Base-by-base conservation (phyloP, 2,113 vertebrate genomes). In the Orthochromis malagaraziensis region DNA sequence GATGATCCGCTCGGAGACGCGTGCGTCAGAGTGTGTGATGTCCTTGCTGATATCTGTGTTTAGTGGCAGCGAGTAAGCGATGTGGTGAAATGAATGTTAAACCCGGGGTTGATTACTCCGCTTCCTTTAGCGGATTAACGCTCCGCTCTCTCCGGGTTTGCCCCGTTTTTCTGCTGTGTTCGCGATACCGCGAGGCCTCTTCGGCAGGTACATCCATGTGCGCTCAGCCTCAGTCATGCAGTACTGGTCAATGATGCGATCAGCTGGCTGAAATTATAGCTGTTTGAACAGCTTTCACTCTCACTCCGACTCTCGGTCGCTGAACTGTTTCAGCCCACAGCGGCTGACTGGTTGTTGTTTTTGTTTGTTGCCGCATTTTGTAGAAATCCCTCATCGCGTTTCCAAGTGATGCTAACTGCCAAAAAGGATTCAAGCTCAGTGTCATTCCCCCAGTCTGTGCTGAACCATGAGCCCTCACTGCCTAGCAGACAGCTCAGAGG, bases 11-110 rank as follows among this genome's bases (percentile, higher is more conserved):
- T 86, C 88, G 1, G 84, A 94, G 88, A 91, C 84, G 86, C 49
- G 17, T 63, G 81, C 82, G 84, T 83, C 85, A 47, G 42, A n/a
- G 79, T 86, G 83, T 82, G 73, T 26, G 89, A 93, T 92, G 91
- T 89, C 95, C 92, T 93, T 89, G 88, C 75, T 89, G 92, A 92
- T 92, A 86, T 84, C 45, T 31, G 16, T 40, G 55, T 86, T 92
- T 79, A 79, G 68, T 57, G 49, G 65, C 47, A 89, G 79, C 24
- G 9, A 89, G 81, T 88, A 75, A 90, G 91, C 90, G 83, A 84
- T 89, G 40, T 5, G 1, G 29, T 45, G 75, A 84, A 84, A 84
- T 75, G 16, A 65, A 82, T 10, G 77, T 70, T 82, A 35, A 12
- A 35, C 45, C 47, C 55, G 6, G 29, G 63, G 55, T 84, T 57